Evolutionary conservation across 2,113 vertebrate genomes (phyloP).

Genomic region (Coryphaenoides rupestris): DNA sequence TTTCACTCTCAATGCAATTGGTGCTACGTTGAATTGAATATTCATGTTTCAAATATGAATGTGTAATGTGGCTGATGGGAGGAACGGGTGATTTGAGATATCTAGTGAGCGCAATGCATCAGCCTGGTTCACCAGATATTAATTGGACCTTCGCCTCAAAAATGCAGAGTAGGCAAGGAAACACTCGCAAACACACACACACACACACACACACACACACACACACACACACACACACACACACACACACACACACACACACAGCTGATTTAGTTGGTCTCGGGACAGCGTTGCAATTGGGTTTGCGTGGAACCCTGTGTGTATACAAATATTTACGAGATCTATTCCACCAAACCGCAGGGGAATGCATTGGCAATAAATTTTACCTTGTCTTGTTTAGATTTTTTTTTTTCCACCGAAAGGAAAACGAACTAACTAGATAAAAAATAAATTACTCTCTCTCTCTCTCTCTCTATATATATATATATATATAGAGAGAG

Average conservation of each 20-base stretch:
- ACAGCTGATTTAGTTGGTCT: slow-evolving; percentile 8
- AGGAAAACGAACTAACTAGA: neutral
- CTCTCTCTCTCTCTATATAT: too few relatives aligned
- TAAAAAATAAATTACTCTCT: neutral
- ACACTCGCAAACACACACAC: neutral
- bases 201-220: slow-evolving; percentile 2
- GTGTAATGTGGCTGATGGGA: too few relatives aligned
- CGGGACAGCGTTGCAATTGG: neutral
- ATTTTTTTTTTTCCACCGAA: neutral
- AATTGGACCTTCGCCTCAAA: too few relatives aligned
- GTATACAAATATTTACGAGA: slow-evolving; percentile 14
- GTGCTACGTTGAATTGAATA: too few relatives aligned
- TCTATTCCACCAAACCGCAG: slow-evolving; percentile 1
- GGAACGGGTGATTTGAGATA: too few relatives aligned
- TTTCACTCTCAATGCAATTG: too few relatives aligned
- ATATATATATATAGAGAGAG: neutral
- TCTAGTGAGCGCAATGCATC: too few relatives aligned
- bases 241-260: neutral
- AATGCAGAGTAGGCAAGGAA: too few relatives aligned
- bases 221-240: neutral
- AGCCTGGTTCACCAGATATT: too few relatives aligned
- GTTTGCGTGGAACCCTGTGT: neutral
- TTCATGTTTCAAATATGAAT: too few relatives aligned
- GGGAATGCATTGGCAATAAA: neutral
- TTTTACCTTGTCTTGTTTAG: neutral